Conservation (phyloP, 2,113 vertebrate species). For the Oryzias curvinotus region DNA sequence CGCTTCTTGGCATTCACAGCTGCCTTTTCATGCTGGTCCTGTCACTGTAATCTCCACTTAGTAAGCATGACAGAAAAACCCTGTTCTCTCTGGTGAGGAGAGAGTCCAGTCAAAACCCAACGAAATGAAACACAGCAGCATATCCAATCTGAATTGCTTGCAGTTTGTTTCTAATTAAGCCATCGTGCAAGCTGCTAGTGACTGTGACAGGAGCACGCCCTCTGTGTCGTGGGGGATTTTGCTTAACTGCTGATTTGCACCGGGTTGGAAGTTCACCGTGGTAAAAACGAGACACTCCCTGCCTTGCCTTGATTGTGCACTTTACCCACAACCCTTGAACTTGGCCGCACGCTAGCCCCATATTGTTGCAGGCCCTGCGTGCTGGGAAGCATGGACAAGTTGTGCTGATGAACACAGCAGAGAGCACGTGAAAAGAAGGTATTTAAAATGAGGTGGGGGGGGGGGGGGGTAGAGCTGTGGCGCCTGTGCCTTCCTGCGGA, state of each 20-base stretch:
- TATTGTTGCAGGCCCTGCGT: constrained; percentile 20
- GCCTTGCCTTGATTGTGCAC: constrained; percentile 33
- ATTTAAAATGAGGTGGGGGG: constrained; percentile 27
- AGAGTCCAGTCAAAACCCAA: constrained; percentile 10
- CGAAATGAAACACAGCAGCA: constrained; percentile 10
- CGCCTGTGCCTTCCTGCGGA: constrained; percentile 70
- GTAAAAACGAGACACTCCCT: constrained; percentile 20
- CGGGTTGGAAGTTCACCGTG: constrained; percentile 29
- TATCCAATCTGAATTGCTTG: constrained; percentile 23
- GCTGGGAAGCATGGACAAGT: constrained; percentile 54
- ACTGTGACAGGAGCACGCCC: constrained; percentile 16
- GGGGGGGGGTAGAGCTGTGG: constrained; percentile 27
- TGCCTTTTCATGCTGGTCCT: constrained; percentile 40
- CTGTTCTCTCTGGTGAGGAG: constrained; percentile 12
- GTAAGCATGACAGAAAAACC: constrained; percentile 18
- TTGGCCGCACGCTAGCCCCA: constrained; percentile 13
- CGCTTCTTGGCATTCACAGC: constrained; percentile 4
- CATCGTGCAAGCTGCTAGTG: constrained; percentile 15
- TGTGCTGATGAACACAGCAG: constrained; percentile 56
- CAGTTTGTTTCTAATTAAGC: constrained; percentile 48
- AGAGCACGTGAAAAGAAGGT: constrained; percentile 29
- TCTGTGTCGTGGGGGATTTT: constrained; percentile 11
- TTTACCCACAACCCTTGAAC: constrained; percentile 34
- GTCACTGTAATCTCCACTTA: constrained; percentile 33
- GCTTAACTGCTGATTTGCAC: constrained; percentile 33